Base-by-base conservation (phyloP, 2,113 vertebrate genomes). In the Oxyruncus cristatus region DNA sequence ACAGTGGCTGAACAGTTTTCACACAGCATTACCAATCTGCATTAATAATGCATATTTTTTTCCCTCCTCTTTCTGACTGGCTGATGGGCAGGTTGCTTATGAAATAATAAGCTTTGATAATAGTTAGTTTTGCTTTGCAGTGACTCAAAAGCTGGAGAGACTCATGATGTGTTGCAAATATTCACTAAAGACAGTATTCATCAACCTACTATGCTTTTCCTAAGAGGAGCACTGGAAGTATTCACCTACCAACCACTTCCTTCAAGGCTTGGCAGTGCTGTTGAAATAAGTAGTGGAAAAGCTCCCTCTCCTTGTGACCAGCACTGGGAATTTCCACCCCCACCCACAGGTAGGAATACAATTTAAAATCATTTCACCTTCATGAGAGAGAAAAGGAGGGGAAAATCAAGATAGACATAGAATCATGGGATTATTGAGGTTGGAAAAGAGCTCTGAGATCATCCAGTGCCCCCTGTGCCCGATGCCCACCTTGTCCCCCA, bases 1-100 rank as follows among this genome's bases (percentile, higher is more conserved):
- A 91, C 93, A 92, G 96, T 83, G 82, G 55, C 85, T 73, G 90
- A 96, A 41, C 42, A 82, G 56, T 94, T 96, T 96, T 85, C 61
- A 89, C 70, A 58, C 89, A 82, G 32, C 81, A 87, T 92, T 85
- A 95, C 82, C 59, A 30, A 49, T 39, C 63, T 77, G 13, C 15
- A 92, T 96, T 91, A 96, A 89, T 95, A 94, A 88, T 73, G 11
- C 8, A 8, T 70, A 5, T n/a, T 53, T 73, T 39, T 33, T 4
- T 8, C 0, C 5, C 5, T 6, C 12, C 22, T 74, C 49, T 74
- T 76, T 14, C 37, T 52, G 55, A 39, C 46, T 73, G 28, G 24
- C 63, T 92, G 63, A 77, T 85, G 63, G 58, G 32, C 56, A 94
- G 32, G 68, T 85, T 94, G 65, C 61, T 95, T 68, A 77, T 74